Evolutionary conservation across 30 jellyfish, hydroid and myxozoan species (phyloP).

Genomic region (Pelagia noctiluca): DNA sequence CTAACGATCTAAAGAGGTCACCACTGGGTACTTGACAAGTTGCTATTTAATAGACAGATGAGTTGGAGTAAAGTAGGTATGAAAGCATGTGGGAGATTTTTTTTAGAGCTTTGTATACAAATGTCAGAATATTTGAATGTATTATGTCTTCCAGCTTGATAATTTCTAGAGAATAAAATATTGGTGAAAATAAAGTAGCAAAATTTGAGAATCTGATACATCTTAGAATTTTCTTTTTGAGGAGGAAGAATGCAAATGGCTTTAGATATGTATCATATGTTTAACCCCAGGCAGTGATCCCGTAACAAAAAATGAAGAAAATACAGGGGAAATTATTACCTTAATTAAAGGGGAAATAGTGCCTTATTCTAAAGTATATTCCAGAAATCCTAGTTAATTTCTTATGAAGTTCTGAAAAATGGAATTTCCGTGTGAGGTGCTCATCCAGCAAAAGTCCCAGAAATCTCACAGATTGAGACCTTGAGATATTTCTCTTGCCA

Average conservation of each 20-base stretch:
- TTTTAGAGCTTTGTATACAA: not conserved
- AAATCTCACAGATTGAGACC: not conserved
- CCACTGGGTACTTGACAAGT: no score
- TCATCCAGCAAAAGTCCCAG: not conserved
- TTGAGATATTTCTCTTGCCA: not conserved
- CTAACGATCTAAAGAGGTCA: no score
- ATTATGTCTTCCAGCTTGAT: no score
- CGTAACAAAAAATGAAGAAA: not conserved
- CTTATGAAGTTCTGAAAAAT: slow-evolving; percentile 1
- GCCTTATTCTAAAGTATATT: no score
- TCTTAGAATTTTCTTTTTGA: no score
- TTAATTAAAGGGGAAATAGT: not conserved
- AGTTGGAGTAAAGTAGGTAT: no score
- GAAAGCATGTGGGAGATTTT: not conserved
- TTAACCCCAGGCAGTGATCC: no score
- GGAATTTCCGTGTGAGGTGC: not conserved
- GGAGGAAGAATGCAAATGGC: no score
- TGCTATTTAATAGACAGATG: no score
- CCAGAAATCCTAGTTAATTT: not conserved
- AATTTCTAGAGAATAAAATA: no score
- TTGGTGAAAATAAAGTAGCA: not conserved
- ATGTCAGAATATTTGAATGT: no score
- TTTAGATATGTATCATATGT: no score
- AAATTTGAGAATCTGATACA: not conserved
- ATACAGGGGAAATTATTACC: not conserved